Base-by-base conservation (phyloP, 2,888 invertebrate genomes). In the Polydrusus pterygomalis region DNA sequence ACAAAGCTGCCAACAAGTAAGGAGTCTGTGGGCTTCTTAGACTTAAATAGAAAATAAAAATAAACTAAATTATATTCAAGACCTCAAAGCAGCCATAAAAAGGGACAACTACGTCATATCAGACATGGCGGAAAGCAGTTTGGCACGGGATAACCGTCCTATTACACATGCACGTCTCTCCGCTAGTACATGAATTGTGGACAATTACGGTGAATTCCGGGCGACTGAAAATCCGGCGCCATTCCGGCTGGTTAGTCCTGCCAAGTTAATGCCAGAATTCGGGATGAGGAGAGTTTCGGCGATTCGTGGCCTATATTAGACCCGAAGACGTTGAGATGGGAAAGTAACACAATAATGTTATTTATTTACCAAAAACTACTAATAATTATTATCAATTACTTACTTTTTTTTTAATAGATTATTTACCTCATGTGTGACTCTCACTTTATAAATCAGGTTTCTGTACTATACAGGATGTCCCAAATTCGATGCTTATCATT, bases 201-300 rank as follows among this genome's bases (percentile, higher is more conserved):
- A 72, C 72, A 72, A 72, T 72, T 72, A 72, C 45, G 54, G 34
- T 30, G 38, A 63, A 72, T 72, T 72, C 65, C 65, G 51, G 65
- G 56, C 25, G 38, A 56, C 56, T 65, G 49, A 45, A 65, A 72
- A 65, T 72, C 72, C 72, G 72, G 60, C 56, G 58, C 45, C 65
- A 65, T 65, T 72, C 72, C 72, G 72, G 72, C 47, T 56, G 34
- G 47, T 56, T 49, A 70, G 70, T 62, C 13, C 62, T 13, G 47
- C 62, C 60, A 47, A 51, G 70, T 40, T 70, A 51, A 51, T 34
- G n/a, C 51, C 17, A n/a, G 38, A 11, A 38, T 60, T 8, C 38
- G 38, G 58, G 13, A 60, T 38, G 34, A 17, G 38, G 38, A 38
- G 58, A 60, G 58, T 5, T 51, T 20, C 13, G 43, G 10, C 43